Base-by-base conservation (phyloP, 2,113 vertebrate genomes). In the Lethenteron reissneri region DNA sequence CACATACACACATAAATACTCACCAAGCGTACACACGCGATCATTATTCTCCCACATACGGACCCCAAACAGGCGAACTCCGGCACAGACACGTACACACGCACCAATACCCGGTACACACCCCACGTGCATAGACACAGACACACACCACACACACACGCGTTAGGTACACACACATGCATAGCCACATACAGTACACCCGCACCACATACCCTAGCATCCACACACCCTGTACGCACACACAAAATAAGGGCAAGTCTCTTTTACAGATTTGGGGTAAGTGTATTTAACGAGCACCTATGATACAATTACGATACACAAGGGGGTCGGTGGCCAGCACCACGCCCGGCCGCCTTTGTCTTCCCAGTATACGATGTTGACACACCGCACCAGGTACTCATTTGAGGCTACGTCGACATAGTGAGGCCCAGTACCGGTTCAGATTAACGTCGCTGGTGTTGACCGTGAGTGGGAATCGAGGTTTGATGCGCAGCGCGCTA, bases 111-210 rank as follows among this genome's bases (percentile, higher is more conserved):
- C 13, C 60, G 17, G 13, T 14, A 13, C 13, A 13, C 13, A 13
- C 17, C 60, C 13, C 60, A 64, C 60, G 17, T 64, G 17, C 60
- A 64, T 17, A 64, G 14, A 64, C 17, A 64, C 17, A 64, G 4
- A 64, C 60, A 64, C 60, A 64, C 60, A 64, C 60, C 60, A 64
- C 60, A 64, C 60, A 64, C 60, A 64, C 60, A 64, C 60, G 6
- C 5, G 25, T 41, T 5, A 64, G 14, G 17, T 17, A 64, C 60
- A 64, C 60, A 64, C 60, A 64, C 60, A 62, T 17, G 17, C 60
- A 64, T 64, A 64, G 14, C 14, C 60, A 64, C 60, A 64, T 17
- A 64, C 3, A 4, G 17, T 41, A 41, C 25, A 41, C 25, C 5
- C 25, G 25, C 25, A 41, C 25, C 21, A 41, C 4, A 41, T 41